phyloP scores from a whole-genome alignment of 2,888 invertebrate species.

The Hedya salicella region DNA sequence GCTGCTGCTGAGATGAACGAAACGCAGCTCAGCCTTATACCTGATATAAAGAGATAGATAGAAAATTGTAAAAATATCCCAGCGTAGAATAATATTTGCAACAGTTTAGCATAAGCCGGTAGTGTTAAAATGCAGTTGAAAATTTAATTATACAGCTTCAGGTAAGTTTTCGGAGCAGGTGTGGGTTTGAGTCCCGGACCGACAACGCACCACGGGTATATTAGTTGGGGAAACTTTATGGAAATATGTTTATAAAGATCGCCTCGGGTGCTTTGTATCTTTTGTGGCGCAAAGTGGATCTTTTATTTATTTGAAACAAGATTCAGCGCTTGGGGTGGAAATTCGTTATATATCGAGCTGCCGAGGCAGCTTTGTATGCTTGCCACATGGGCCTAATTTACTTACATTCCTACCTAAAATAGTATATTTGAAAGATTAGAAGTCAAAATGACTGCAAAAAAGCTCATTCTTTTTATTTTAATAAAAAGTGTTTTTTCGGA shows the following conservation, averaged over 20 bases:
- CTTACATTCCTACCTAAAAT: too few relatives aligned
- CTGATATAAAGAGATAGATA: too few relatives aligned
- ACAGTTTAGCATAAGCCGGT: conserved; percentile 39
- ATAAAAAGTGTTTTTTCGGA: too few relatives aligned
- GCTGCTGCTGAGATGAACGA: too few relatives aligned
- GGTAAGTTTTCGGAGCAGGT: conserved; percentile 37
- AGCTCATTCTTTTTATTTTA: too few relatives aligned
- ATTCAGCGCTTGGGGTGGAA: neutral
- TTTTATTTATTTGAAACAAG: conserved; percentile 21
- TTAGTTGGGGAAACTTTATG: conserved; percentile 34
- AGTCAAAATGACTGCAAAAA: too few relatives aligned
- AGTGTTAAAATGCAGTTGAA: conserved; percentile 41
- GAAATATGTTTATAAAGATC: conserved; percentile 38
- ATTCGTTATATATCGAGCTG: neutral
- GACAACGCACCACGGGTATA: conserved; percentile 26
- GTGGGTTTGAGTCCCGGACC: conserved; percentile 26
- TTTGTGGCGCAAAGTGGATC: conserved; percentile 26
- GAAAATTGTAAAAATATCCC: conserved; percentile 27
- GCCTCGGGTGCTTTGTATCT: conserved; percentile 28
- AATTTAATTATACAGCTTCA: conserved; percentile 33
- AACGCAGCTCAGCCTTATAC: neutral
- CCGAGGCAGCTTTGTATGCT: neutral
- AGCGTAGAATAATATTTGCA: conserved; percentile 36
- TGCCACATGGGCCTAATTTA: too few relatives aligned
- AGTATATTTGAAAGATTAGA: too few relatives aligned